Evolutionary conservation across 2,113 vertebrate species (phyloP).

Genomic region (Phyllopteryx taeniolatus): DNA sequence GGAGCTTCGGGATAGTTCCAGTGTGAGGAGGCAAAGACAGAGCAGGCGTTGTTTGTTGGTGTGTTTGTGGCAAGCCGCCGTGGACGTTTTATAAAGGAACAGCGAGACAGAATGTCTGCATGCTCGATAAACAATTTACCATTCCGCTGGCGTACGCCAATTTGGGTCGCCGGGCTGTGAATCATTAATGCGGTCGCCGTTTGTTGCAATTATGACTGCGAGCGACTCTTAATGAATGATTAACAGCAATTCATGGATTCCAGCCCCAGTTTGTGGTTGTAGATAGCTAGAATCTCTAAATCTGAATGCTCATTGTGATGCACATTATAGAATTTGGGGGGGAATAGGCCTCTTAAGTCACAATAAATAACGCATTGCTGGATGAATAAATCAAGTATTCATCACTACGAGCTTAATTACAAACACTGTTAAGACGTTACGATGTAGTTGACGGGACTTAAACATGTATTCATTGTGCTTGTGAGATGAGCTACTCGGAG

Average conservation of each 20-base stretch:
- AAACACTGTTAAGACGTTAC: no score
- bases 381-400: no score
- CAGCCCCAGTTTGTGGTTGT: background rate
- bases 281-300: no score
- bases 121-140: background rate
- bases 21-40: slow-evolving; percentile 10
- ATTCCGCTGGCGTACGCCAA: slow-evolving; percentile 1
- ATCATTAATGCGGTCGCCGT: background rate
- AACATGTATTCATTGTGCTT: no score
- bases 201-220: background rate
- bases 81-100: slow-evolving; percentile 14
- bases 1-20: slow-evolving; percentile 1
- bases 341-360: no score
- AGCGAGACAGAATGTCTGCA: slow-evolving; percentile 14
- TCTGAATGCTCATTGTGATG: background rate
- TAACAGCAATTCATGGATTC: background rate
- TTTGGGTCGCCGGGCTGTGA: background rate
- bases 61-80: background rate
- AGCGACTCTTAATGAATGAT: background rate
- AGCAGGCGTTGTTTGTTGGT: slow-evolving; percentile 14
- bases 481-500: no score
- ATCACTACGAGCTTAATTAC: no score
- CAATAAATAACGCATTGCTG: no score
- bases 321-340: background rate
- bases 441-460: no score